phyloP scores from a whole-genome alignment of 2,797 vertebrate genomes.

The Chelmon rostratus region DNA sequence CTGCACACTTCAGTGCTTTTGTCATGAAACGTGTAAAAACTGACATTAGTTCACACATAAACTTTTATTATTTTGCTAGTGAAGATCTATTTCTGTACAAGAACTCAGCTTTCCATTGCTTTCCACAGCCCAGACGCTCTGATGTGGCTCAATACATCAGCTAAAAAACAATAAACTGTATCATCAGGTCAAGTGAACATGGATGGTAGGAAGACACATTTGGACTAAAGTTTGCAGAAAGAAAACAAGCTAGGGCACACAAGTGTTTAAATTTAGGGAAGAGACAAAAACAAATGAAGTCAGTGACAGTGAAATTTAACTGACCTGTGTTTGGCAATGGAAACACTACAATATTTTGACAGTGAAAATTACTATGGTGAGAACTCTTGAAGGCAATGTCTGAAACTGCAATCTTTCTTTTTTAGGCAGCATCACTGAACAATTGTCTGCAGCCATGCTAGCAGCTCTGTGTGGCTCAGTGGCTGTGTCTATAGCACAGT shows the following conservation, averaged over 20 bases:
- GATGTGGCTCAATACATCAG: slow-evolving; percentile 47
- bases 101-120: slow-evolving; percentile 9
- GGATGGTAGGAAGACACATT: slow-evolving; percentile 20
- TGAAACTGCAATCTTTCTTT: slow-evolving; percentile 4
- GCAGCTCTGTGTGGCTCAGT: not conserved
- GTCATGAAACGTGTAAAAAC: slow-evolving; percentile 8
- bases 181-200: slow-evolving; percentile 39
- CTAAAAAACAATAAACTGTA: slow-evolving; percentile 38
- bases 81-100: slow-evolving; percentile 10
- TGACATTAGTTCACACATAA: not conserved
- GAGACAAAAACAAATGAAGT: slow-evolving; percentile 54
- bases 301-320: slow-evolving; percentile 22
- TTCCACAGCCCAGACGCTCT: slow-evolving; percentile 23
- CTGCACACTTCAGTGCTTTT: not conserved
- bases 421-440: not conserved
- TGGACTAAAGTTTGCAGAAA: slow-evolving; percentile 34
- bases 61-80: not conserved
- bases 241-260: slow-evolving; percentile 48
- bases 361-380: slow-evolving; percentile 44
- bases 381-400: slow-evolving; percentile 21
- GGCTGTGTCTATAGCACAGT: not conserved
- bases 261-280: slow-evolving; percentile 44
- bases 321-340: slow-evolving; percentile 36
- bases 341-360: slow-evolving; percentile 54
- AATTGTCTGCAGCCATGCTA: not conserved